A percentile compares a stretch with the other conserved stretches of the same genome.
Evolutionary conservation across 2,888 invertebrate genomes (phyloP).

Genomic region (Trissonchulus latispiculum): DNA sequence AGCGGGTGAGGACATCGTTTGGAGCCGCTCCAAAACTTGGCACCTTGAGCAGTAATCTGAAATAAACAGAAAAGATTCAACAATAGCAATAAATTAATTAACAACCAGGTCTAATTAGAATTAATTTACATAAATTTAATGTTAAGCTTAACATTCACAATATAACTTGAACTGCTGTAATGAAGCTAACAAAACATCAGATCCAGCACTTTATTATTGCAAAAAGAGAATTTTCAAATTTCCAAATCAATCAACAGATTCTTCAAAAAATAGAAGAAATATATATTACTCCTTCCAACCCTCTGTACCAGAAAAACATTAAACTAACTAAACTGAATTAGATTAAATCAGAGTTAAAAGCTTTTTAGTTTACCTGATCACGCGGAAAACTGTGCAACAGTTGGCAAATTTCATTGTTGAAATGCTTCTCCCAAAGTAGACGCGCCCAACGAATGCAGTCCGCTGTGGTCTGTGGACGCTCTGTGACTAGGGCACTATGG

Average conservation of each 20-base stretch:
- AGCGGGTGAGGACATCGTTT: constrained; percentile 85
- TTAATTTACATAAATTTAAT: no score
- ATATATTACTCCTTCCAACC: no score
- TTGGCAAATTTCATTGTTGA: constrained; percentile 86
- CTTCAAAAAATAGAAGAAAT: no score
- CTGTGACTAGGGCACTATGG: constrained; percentile 63
- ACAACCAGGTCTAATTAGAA: no score
- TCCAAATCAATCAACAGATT: constrained; percentile 20
- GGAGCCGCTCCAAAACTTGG: constrained; percentile 94
- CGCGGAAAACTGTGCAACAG: constrained; percentile 92
- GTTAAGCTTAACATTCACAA: no score
- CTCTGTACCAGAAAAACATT: no score
- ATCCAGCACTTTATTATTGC: background rate
- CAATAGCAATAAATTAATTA: no score
- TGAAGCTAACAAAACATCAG: background rate
- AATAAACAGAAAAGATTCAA: no score
- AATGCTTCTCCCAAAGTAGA: constrained; percentile 64
- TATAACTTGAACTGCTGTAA: no score
- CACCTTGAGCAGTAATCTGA: constrained; percentile 49
- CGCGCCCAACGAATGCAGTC: constrained; percentile 85
- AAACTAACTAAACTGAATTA: no score
- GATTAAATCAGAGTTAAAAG: no score
- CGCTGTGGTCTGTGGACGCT: constrained; percentile 67
- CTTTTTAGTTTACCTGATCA: constrained; percentile 59
- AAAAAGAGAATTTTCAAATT: no score